These are phyloP conservation scores for Cichlasoma orientale DNA, from an alignment of 2,797 vertebrate species.

Conservation along the genomic window DNA sequence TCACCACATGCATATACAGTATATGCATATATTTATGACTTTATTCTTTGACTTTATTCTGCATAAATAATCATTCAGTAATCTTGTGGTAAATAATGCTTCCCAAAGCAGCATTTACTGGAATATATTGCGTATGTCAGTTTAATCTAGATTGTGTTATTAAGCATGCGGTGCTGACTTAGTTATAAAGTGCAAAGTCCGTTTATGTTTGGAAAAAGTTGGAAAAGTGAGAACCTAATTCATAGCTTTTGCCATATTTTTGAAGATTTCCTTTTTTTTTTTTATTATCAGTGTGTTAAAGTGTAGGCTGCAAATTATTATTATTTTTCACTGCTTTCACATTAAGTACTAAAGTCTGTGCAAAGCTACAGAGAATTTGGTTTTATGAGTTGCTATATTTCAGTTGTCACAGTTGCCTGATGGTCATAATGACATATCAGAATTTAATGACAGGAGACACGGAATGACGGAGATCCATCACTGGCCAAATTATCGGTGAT, in stretches of 20 bases:
- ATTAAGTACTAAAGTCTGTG: conserved; percentile 19
- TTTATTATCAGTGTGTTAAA: background rate
- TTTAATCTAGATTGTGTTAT: background rate
- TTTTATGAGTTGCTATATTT: conserved; percentile 79
- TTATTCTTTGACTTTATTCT: background rate
- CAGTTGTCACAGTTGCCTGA: conserved; percentile 78
- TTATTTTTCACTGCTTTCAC: background rate
- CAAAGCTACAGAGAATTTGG: conserved; percentile 53
- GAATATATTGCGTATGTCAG: background rate
- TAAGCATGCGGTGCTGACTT: background rate
- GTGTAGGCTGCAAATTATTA: background rate
- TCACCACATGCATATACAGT: background rate
- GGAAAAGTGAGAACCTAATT: background rate
- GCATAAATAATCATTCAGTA: background rate
- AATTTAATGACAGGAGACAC: conserved; percentile 87
- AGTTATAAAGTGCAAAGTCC: background rate
- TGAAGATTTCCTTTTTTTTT: background rate
- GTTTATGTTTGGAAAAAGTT: background rate
- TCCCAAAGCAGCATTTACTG: background rate
- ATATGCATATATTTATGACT: background rate
- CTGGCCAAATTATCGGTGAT: conserved; percentile 82
- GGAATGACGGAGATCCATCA: conserved; percentile 78
- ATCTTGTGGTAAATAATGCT: background rate
- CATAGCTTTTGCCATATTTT: background rate
- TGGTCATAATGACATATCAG: conserved; percentile 84